These are phyloP conservation scores for Bothrops jararaca DNA, from an alignment of 2,113 vertebrate species.

Conservation along the genomic window DNA sequence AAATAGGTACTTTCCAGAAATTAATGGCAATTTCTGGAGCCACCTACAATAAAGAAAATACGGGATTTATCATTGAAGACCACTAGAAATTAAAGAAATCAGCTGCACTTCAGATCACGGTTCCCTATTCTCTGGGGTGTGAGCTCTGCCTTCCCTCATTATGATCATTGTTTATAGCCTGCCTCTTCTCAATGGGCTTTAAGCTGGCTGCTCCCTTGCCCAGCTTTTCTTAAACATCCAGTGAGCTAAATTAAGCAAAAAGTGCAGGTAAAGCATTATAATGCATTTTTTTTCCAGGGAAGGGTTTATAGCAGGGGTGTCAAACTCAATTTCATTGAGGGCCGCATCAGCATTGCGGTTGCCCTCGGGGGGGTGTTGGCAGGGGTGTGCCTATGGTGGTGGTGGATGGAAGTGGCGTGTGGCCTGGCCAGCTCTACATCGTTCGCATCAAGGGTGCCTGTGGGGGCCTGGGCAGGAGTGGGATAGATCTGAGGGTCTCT, in stretches of 20 bases:
- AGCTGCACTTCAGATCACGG: not conserved
- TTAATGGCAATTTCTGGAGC: not conserved
- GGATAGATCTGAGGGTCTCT: no score
- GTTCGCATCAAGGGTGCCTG: no score
- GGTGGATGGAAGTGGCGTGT: no score
- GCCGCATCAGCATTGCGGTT: no score
- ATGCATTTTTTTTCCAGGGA: no score
- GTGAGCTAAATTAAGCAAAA: not conserved
- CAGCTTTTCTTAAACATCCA: not conserved
- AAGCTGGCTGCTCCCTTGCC: not conserved
- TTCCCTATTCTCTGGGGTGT: not conserved
- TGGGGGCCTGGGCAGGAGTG: no score
- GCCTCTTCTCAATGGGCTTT: not conserved
- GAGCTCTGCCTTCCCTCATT: not conserved
- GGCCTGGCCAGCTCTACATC: no score
- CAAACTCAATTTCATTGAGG: no score
- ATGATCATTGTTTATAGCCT: not conserved
- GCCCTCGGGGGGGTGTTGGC: no score
- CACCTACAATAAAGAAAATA: not conserved
- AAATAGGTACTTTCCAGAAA: not conserved
- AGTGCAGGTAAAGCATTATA: not conserved
- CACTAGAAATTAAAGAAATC: not conserved
- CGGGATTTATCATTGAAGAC: not conserved
- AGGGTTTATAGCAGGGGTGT: no score
- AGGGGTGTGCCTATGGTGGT: no score